Evolutionary conservation across 2,113 vertebrate genomes (phyloP), one percentile per base, ranked within the genome.

Genomic region (Toxotes jaculatrix): DNA sequence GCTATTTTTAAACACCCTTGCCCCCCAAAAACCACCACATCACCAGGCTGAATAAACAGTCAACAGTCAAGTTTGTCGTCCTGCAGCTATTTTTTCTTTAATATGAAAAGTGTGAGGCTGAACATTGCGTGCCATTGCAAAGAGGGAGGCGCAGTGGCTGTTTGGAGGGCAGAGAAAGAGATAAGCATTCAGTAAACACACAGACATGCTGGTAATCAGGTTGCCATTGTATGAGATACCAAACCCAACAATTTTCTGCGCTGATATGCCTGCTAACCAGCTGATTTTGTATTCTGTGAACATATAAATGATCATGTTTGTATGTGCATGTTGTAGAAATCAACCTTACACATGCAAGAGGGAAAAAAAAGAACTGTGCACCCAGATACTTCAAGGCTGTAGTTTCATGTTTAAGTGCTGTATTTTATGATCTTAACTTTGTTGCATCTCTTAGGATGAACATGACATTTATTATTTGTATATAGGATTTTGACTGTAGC

Each of bases 201-300:
- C 12, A 77, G 31, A 70, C n/a, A 38, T 71, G 43, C 55, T 61
- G 40, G 45, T 75, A 91, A 88, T 89, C 87, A 89, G 70, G 42
- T 42, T 67, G 69, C 83, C 49, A 83, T 90, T 90, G 80, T 90
- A 16, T 16, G 19, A 68, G 49, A 69, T 8, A 31, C 19, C 63
- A 68, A 84, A 89, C 71, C 71, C 43, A 13, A 40, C 60, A 80
- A 85, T 88, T 79, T 70, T 64, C 84, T 75, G 36, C 2, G 5
- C 55, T 27, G 34, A 79, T 73, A 42, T 21, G 21, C 31, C 31
- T 6, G 61, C 56, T 57, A 27, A 5, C 31, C 21, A 40, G 17
- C 12, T 73, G 21, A 82, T 61, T 88, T 55, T 53, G 34, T 13
- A 31, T 31, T 74, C 23, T 13, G 45, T 47, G 74, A 74, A 31